Evolutionary conservation across 2,888 invertebrate genomes (phyloP).

Genomic region (Alsophila aescularia): DNA sequence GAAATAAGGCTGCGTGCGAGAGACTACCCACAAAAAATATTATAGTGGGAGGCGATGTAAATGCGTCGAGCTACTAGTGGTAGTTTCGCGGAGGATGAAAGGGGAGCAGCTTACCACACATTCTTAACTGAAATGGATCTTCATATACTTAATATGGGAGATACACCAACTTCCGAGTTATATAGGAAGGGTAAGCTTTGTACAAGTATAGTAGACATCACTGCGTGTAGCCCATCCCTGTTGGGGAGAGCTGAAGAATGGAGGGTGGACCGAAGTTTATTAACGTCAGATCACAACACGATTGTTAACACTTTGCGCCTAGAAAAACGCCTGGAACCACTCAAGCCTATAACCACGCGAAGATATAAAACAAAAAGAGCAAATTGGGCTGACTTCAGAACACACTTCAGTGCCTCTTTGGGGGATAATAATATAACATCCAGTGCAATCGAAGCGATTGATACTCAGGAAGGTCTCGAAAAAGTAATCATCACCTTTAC

Average conservation of each 20-base stretch:
- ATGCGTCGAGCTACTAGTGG: background rate
- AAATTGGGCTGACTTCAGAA: background rate
- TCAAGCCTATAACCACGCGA: background rate
- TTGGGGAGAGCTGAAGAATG: conserved; percentile 3
- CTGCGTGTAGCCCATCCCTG: conserved; percentile 1
- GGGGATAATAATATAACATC: background rate
- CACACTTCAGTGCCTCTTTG: background rate
- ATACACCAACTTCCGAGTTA: background rate
- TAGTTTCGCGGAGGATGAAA: too few relatives aligned
- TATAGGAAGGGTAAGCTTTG: background rate
- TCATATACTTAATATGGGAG: background rate
- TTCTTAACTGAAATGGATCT: too few relatives aligned
- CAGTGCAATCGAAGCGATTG: too few relatives aligned
- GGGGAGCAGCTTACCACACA: too few relatives aligned
- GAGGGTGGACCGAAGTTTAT: conserved; percentile 2
- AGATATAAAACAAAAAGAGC: conserved; percentile 2
- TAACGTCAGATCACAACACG: conserved; percentile 8
- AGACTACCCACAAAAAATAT: background rate
- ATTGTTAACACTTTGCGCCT: background rate
- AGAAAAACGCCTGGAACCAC: background rate
- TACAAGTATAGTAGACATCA: too few relatives aligned
- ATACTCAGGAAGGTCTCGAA: too few relatives aligned
- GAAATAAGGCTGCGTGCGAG: background rate
- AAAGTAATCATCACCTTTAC: background rate
- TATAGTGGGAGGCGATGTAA: background rate